Evolutionary conservation across 2,888 invertebrate genomes (phyloP).

Genomic region (Caenorhabditis uteleia): DNA sequence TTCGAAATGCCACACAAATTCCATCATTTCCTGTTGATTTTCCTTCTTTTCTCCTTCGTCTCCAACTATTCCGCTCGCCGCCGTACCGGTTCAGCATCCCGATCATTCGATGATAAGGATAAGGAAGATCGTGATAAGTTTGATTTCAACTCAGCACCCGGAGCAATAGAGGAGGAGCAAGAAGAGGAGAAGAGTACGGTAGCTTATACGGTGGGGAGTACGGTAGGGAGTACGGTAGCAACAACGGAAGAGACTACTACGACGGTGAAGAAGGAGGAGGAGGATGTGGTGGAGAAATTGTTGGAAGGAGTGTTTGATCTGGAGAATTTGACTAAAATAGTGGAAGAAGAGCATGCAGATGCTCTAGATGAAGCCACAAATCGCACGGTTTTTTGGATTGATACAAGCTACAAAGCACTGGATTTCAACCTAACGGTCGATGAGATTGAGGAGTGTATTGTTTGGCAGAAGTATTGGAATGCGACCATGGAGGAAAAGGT

Average conservation of each 20-base stretch:
- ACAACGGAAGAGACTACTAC: slow-evolving; percentile 10
- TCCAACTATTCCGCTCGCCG: neutral
- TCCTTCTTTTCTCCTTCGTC: neutral
- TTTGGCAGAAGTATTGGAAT: slow-evolving; percentile 62
- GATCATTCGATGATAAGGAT: slow-evolving; percentile 5
- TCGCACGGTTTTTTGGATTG: slow-evolving; percentile 60
- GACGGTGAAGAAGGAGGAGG: slow-evolving; percentile 4
- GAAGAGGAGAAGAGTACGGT: neutral
- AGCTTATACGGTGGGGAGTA: neutral
- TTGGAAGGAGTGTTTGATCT: slow-evolving; percentile 37
- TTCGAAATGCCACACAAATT: slow-evolving; percentile 1
- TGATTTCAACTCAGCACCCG: neutral
- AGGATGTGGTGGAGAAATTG: slow-evolving; percentile 31
- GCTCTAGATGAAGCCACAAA: slow-evolving; percentile 41
- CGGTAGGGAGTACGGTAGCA: neutral
- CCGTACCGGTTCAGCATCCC: slow-evolving; percentile 2
- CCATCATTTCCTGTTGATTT: neutral
- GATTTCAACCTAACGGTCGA: slow-evolving; percentile 57
- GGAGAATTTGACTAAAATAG: slow-evolving; percentile 38
- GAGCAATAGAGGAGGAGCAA: neutral
- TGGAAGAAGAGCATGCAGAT: slow-evolving; percentile 47
- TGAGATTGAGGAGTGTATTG: slow-evolving; percentile 53
- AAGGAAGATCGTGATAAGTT: neutral
- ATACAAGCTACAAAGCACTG: slow-evolving; percentile 62
- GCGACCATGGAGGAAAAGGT: slow-evolving; percentile 4